Evolutionary conservation across 2,113 vertebrate species (phyloP), one percentile per base, ranked within the genome.

Genomic region (Percopsis transmontana): DNA sequence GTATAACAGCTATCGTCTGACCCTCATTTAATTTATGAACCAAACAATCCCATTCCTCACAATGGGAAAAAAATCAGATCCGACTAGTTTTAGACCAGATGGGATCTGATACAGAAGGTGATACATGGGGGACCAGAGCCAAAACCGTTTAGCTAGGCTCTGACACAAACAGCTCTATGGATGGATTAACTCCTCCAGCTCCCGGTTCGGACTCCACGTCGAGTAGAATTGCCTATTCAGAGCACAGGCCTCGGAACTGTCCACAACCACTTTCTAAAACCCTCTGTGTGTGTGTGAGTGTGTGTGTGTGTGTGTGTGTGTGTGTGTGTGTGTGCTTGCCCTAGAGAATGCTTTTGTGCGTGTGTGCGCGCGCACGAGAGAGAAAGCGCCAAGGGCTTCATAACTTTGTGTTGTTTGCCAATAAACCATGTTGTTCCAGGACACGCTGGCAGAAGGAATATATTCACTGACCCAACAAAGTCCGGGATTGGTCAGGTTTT

Each of bases 181-280:
- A 67, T 27, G 51, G 44, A 2, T 27, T 27, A 2, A 5, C 5
- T 63, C 68, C 3, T 74, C 61, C 53, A 81, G 76, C 70, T 74
- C 82, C 65, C 66, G 61, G 23, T 71, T 86, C 82, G 62, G 61
- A 77, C 15, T 13, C 15, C 42, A 16, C 15, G 15, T 45, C 11
- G 3, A 14, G 23, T 48, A 69, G 52, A 79, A 83, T 84, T 82
- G 70, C 76, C 40, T 62, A 76, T 79, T 76, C 82, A 85, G 80
- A 77, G 80, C 78, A 81, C 47, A 74, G 75, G 65, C 63, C 73
- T 67, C 76, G 76, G 58, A 81, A 87, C 82, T 81, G 74, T 80
- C 83, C 81, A 77, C 79, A 87, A 76, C 75, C 72, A 75, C 87
- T 87, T 77, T 77, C 56, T 56, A 80, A 88, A 84, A 76, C 77